Percentiles rank a stretch among this genome's conserved stretches.
phyloP scores from a whole-genome alignment of 2,888 invertebrate genomes.

The Tetragonisca angustula region DNA sequence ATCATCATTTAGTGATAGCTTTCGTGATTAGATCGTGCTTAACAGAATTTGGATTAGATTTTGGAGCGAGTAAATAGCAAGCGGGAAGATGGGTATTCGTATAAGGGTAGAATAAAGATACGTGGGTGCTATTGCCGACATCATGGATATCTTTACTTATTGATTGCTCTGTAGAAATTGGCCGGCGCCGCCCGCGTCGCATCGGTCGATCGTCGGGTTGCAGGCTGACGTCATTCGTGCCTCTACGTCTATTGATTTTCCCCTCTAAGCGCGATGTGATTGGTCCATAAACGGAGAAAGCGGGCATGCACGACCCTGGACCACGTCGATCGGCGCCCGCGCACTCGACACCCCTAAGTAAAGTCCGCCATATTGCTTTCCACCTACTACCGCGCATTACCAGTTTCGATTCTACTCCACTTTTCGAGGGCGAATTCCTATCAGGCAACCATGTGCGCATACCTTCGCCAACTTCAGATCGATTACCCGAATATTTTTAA shows the following conservation, averaged over 20 bases:
- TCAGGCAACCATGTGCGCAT: conserved; percentile 12
- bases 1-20: not conserved
- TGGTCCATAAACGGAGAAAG: conserved; percentile 72
- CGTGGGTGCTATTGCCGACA: conserved; percentile 54
- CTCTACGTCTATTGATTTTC: conserved; percentile 80
- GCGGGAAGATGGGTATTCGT: not conserved
- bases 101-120: conserved; percentile 20
- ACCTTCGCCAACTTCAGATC: conserved; percentile 21
- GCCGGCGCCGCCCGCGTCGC: conserved; percentile 81
- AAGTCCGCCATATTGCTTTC: conserved; percentile 52
- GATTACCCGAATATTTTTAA: conserved; percentile 34
- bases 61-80: not conserved
- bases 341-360: conserved; percentile 41
- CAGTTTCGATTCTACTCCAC: conserved; percentile 33
- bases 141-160: conserved; percentile 74
- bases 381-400: conserved; percentile 36
- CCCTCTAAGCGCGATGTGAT: conserved; percentile 70
- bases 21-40: not conserved
- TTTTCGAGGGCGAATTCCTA: conserved; percentile 33
- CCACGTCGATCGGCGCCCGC: conserved; percentile 68
- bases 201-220: conserved; percentile 79
- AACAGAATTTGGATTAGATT: not conserved
- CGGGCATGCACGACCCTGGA: conserved; percentile 66
- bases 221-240: conserved; percentile 78
- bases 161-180: conserved; percentile 79